A percentile compares a stretch with the other conserved stretches of the same genome.
These are phyloP conservation scores for Lamellibrachia columna DNA, from an alignment of 2,888 invertebrate species.

Conservation along the genomic window DNA sequence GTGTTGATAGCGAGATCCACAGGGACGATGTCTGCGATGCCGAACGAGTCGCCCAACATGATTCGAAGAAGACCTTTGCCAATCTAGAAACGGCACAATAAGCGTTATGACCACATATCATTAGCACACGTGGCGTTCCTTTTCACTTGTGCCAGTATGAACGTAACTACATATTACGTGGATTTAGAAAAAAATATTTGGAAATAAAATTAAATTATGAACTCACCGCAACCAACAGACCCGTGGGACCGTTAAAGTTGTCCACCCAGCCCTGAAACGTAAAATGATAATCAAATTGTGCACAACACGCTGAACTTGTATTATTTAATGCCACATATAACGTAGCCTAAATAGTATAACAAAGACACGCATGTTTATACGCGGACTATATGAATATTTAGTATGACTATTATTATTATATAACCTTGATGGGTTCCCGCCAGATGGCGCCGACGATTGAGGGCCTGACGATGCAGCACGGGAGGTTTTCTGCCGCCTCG, in stretches of 20 bases:
- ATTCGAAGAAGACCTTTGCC: conserved; percentile 81
- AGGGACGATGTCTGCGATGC: conserved; percentile 86
- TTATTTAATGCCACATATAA: not conserved
- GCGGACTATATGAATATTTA: no score
- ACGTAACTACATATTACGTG: not conserved
- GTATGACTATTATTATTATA: no score
- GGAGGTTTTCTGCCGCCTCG: conserved; percentile 78
- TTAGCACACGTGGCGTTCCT: not conserved
- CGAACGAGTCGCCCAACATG: conserved; percentile 79
- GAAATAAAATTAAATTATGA: not conserved
- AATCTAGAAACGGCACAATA: conserved; percentile 36
- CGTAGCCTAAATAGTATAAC: not conserved
- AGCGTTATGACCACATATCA: not conserved
- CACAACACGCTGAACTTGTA: not conserved
- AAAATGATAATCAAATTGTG: not conserved
- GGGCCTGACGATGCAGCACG: conserved; percentile 81
- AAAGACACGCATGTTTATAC: not conserved
- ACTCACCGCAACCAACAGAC: conserved; percentile 69
- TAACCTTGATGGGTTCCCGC: conserved; percentile 62
- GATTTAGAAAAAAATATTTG: not conserved
- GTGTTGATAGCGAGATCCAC: conserved; percentile 89
- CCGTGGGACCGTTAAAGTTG: conserved; percentile 90
- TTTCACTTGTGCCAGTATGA: not conserved
- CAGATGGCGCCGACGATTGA: conserved; percentile 85
- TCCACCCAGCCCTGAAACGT: conserved; percentile 82